Conservation (phyloP, 2,888 invertebrate genomes). For the Pasiphila rectangulata region DNA sequence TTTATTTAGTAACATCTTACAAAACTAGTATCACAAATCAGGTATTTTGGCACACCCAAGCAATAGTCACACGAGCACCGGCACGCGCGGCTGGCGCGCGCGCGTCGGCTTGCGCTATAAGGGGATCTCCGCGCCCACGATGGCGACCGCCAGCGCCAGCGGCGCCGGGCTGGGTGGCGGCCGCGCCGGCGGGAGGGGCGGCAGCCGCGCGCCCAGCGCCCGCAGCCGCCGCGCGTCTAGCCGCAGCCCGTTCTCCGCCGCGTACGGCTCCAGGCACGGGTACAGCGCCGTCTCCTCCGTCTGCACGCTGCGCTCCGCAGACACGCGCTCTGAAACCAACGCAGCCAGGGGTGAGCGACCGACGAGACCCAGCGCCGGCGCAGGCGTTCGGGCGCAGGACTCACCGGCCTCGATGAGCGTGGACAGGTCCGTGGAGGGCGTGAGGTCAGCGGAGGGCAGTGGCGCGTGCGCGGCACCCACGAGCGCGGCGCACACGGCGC, state of each 20-base stretch:
- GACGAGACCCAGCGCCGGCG: no score
- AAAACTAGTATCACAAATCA: constrained; percentile 17
- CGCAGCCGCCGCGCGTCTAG: constrained; percentile 9
- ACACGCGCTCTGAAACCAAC: constrained; percentile 46
- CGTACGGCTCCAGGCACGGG: constrained; percentile 32
- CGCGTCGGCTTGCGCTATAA: constrained; percentile 40
- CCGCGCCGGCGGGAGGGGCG: constrained; percentile 6
- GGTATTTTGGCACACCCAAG: background rate
- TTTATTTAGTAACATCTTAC: background rate
- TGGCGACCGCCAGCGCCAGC: constrained; percentile 41
- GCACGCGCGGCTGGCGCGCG: constrained; percentile 30
- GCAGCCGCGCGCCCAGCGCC: constrained; percentile 41
- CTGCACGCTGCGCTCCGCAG: constrained; percentile 59
- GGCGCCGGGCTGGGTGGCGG: constrained; percentile 32
- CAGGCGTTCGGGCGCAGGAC: constrained; percentile 1
- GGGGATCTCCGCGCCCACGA: constrained; percentile 35
- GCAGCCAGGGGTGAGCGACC: background rate
- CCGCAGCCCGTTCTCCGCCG: constrained; percentile 33
- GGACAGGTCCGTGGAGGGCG: constrained; percentile 59
- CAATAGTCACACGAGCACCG: constrained; percentile 42
- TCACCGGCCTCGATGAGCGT: constrained; percentile 53
- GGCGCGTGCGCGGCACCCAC: constrained; percentile 50
- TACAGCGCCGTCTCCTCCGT: constrained; percentile 54
- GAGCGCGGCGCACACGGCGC: constrained; percentile 58
- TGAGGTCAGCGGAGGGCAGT: constrained; percentile 50